A percentile compares a stretch with the other conserved stretches of the same genome.
These are phyloP conservation scores for Rhagonycha fulva DNA, from an alignment of 2,888 invertebrate genomes.

Conservation along the genomic window DNA sequence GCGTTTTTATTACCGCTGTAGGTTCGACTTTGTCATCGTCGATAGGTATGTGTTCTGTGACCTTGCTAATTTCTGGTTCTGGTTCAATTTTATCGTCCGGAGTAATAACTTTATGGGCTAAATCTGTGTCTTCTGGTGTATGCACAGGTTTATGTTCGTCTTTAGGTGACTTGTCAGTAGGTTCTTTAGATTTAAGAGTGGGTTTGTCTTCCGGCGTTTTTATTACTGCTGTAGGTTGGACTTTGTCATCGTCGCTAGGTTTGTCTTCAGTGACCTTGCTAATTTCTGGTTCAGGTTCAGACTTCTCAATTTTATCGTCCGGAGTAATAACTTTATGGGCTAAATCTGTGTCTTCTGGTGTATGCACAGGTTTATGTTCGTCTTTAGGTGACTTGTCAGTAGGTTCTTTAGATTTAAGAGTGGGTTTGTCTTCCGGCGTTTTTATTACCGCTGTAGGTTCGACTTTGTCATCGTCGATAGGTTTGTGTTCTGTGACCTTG, in stretches of 20 bases:
- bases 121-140: neutral
- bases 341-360: neutral
- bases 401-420: neutral
- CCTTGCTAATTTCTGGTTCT: neutral
- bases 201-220: neutral
- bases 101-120: neutral
- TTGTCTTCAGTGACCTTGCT: neutral
- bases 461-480: neutral
- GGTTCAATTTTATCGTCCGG: neutral
- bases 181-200: neutral
- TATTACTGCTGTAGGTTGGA: neutral
- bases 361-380: neutral
- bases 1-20: neutral
- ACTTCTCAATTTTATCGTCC: neutral
- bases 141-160: neutral
- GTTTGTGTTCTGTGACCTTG: neutral
- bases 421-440: neutral
- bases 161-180: neutral
- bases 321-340: neutral
- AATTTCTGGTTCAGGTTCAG: neutral
- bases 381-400: neutral
- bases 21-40: neutral
- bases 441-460: neutral
- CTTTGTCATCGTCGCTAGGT: neutral
- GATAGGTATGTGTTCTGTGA: neutral